Conservation (phyloP, 2,113 vertebrate species). For the Mungos mungo region DNA sequence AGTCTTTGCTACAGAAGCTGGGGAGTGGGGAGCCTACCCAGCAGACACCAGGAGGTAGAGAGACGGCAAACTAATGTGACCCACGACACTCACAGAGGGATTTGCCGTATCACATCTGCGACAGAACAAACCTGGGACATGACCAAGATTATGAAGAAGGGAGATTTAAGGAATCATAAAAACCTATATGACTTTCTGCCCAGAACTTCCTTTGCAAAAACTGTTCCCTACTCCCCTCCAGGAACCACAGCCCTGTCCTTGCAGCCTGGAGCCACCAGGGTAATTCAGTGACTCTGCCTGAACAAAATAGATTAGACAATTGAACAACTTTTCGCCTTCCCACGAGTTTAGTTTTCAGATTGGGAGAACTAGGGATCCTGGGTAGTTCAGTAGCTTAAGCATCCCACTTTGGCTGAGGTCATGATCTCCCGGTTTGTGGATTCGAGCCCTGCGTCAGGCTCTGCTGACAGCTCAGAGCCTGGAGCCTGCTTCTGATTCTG, state of each 20-base stretch:
- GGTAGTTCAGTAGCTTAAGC: too few relatives aligned
- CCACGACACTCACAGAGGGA: background rate
- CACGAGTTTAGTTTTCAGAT: background rate
- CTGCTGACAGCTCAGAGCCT: too few relatives aligned
- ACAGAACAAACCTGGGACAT: background rate
- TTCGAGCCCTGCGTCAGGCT: too few relatives aligned
- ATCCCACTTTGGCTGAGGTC: too few relatives aligned
- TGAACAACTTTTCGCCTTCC: background rate
- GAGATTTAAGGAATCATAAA: background rate
- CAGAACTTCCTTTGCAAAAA: background rate
- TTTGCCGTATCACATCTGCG: background rate
- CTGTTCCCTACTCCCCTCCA: background rate
- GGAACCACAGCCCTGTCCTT: background rate
- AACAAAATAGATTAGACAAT: background rate
- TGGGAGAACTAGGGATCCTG: background rate
- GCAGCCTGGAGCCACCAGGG: background rate
- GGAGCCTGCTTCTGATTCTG: too few relatives aligned
- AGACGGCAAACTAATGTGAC: background rate
- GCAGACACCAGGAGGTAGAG: background rate
- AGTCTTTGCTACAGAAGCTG: background rate
- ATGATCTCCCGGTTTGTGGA: too few relatives aligned
- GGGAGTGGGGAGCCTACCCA: background rate
- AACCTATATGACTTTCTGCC: background rate
- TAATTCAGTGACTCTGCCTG: background rate
- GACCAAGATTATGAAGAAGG: background rate